These are phyloP conservation scores for Andricus grossulariae DNA, from an alignment of 1,140 invertebrate species.

Conservation along the genomic window DNA sequence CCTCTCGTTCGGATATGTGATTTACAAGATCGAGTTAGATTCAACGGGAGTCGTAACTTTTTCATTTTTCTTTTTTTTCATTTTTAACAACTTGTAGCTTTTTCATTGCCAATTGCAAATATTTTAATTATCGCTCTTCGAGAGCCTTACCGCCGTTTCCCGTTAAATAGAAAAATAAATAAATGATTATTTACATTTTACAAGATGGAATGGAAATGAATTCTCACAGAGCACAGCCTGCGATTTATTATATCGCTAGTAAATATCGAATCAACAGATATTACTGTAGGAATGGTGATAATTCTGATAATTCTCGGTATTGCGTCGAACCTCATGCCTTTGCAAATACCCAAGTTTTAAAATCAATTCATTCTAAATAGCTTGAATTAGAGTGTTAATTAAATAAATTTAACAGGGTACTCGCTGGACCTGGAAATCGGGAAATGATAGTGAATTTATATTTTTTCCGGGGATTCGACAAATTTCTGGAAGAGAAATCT, in stretches of 20 bases:
- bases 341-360: background rate
- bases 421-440: no score
- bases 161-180: constrained; percentile 69
- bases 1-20: constrained; percentile 16
- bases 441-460: no score
- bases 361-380: background rate
- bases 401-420: no score
- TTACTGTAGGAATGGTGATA: constrained; percentile 6
- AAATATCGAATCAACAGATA: constrained; percentile 35
- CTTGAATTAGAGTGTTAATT: no score
- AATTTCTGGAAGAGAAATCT: no score
- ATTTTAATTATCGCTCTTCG: constrained; percentile 9
- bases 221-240: constrained; percentile 26
- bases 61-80: constrained; percentile 6
- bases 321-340: background rate
- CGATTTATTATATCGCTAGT: constrained; percentile 47
- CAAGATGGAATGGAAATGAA: constrained; percentile 65
- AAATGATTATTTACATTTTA: constrained; percentile 70
- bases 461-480: no score
- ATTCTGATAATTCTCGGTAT: constrained; percentile 14
- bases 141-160: constrained; percentile 16
- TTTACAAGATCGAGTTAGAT: constrained; percentile 13
- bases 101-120: background rate
- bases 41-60: constrained; percentile 3
- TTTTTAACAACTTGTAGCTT: background rate